Evolutionary conservation across 2,797 vertebrate species (phyloP), one percentile per base, ranked within the genome.

Genomic region (Cuniculus paca): DNA sequence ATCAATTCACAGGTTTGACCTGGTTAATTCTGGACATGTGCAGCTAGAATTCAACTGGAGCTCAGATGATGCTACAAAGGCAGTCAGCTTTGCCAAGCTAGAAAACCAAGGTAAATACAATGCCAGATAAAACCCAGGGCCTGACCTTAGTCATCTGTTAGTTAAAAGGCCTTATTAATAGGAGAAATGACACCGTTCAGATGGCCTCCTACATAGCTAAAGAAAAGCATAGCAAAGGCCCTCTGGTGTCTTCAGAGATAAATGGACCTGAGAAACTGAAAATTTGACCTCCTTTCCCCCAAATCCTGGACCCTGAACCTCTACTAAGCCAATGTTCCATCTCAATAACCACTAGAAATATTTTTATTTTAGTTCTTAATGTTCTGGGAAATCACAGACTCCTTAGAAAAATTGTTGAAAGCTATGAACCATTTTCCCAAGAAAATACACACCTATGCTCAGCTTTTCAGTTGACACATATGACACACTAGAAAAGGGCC

Each of bases 31-130:
- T 1, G 99, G 99, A n/a, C 91, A 17, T 0, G 98, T 99, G 87
- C 96, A 97, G 77, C 96, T 99, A 97, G 98, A 99, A 58, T 99
- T 99, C 97, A 98, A 52, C 91, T 99, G 99, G 99, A 90, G 97
- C 54, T 98, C 97, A 92, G 98, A 99, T 60, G 94, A 96, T 11
- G 92, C 50, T n/a, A 95, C 94, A 84, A 98, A 87, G 45, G 13
- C 45, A 3, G 82, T 85, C 74, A 98, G 84, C 95, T 94, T 77
- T 54, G 83, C 90, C 1, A 8, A 5, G 45, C 97, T 90, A 31
- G 96, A 95, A 3, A 77, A 60, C 70, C 94, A 88, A 72, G 96
- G 97, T 96, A 95, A 95, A 36, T 13, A 22, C 2, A 0, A 5
- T 60, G 77, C 16, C 72, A 48, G 17, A 48, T 20, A 74, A 91